Base-by-base conservation (phyloP, 64 coral and sea anemone genomes). In the Anthopleura sola region DNA sequence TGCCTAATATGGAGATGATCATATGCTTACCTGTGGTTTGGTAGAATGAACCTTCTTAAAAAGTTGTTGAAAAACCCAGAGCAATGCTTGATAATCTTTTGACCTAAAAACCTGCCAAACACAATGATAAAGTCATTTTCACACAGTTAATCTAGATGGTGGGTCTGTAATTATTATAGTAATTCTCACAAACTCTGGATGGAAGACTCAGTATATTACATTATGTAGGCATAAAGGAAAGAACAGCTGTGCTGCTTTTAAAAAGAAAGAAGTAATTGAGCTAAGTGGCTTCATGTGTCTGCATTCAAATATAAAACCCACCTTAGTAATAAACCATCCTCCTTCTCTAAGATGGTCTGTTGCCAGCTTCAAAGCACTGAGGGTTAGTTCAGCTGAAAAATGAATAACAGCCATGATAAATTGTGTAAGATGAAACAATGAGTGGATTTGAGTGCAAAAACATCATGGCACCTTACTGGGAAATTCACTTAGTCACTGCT, bases 301-400 rank as follows among this genome's bases (percentile, higher is more conserved):
- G n/a, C n/a, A 12, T 50, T 36, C 0, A 78, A 3, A 32, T 8
- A 38, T 11, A 23, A 6, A 13, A 51, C 85, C 20, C 15, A 98
- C 95, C 95, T 98, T 98, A 16, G 95, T 98, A 33, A 98, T 89
- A 78, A 98, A 98, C 95, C 95, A 98, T 88, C 95, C 95, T 40
- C 95, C 95, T 60, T 94, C 89, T 86, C 84, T 82, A 24, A 98
- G 87, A 58, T 93, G 88, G 13, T 89, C 92, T 82, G 91, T 91
- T 37, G 95, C 95, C 49, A 98, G 90, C 49, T 88, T 98, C 31
- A 98, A 48, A 58, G 95, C 95, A 78, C 87, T 88, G 24, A 98
- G 84, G 33, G 95, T 91, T 44, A 98, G 87, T 47, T 98, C 91
- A 58, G 95, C 95, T 98, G 31, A 38, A 37, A n/a, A 71, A 28